Evolutionary conservation across 2,888 invertebrate genomes (phyloP), one percentile per base, ranked within the genome.

Genomic region (Heterodera filipjevi): DNA sequence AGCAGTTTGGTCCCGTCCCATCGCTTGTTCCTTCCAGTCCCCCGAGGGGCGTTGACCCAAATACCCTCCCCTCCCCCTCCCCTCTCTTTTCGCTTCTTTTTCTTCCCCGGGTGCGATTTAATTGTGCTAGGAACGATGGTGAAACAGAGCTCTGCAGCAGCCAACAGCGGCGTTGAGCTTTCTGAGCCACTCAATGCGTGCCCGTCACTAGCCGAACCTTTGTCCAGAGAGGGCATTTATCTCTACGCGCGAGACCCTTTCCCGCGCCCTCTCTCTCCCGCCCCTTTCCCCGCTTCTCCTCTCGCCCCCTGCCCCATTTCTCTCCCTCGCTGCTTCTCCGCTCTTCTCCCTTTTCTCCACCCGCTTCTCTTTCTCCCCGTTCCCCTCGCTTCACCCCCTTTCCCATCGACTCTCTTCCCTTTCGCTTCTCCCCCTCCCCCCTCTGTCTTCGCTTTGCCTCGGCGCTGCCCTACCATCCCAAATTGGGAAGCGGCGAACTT

Each of bases 401-500:
- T 33, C 75, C 33, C 73, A n/a, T 19, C 53, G n/a, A n/a, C n/a
- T n/a, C n/a, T n/a, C n/a, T n/a, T 32, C 19, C 64, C 22, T 33
- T 22, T 27, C 53, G 32, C 59, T 30, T 22, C 49, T 59, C 59
- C 39, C 53, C 30, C 59, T 14, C 22, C 73, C 73, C 49, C 73
- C n/a, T 27, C 73, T 27, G 16, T 32, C 49, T 16, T 66, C n/a
- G 59, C 59, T 59, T 59, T 59, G 59, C 59, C 46, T 32, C 49
- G 46, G 30, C 49, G 73, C 35, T 68, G 68, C 68, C 35, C 32
- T 30, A 59, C 33, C 75, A 59, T 30, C 75, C 66, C 75, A 66
- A 75, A 59, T 75, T 75, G 75, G 66, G 66, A 53, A 75, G 64
- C 75, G 64, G 66, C 75, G 39, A 27, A 27, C 30, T 75, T 75